phyloP scores from a whole-genome alignment of 2,797 vertebrate species.

The Neopelma chrysocephalum region DNA sequence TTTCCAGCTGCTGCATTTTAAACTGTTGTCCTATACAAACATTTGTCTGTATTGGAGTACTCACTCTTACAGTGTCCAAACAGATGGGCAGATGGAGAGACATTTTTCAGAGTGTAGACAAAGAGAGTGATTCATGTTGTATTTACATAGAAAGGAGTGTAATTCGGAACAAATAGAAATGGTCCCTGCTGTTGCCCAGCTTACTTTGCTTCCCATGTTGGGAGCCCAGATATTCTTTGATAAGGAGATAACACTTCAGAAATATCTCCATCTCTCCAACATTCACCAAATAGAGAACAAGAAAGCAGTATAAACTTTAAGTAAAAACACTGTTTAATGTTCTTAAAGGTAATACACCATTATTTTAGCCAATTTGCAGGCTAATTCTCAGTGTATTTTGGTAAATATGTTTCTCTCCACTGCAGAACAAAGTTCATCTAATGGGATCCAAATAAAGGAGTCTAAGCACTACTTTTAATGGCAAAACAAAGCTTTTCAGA shows the following conservation, averaged over 20 bases:
- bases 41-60: not conserved
- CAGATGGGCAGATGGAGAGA: fast-evolving
- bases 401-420: not conserved
- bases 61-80: not conserved
- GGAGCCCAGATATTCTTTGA: not conserved
- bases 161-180: not conserved
- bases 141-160: not conserved
- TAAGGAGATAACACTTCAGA: not conserved
- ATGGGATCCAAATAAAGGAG: not conserved
- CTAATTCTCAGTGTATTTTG: not conserved
- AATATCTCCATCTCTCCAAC: not conserved
- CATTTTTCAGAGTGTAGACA: not conserved
- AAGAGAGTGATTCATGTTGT: not conserved
- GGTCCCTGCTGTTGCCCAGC: not conserved
- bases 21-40: not conserved
- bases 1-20: not conserved
- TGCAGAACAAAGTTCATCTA: not conserved
- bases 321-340: not conserved
- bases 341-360: not conserved
- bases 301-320: not conserved
- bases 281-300: not conserved
- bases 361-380: not conserved
- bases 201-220: not conserved
- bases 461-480: not conserved
- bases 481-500: not conserved